These are phyloP conservation scores for Lates calcarifer DNA, from an alignment of 2,113 vertebrate species.

Conservation along the genomic window DNA sequence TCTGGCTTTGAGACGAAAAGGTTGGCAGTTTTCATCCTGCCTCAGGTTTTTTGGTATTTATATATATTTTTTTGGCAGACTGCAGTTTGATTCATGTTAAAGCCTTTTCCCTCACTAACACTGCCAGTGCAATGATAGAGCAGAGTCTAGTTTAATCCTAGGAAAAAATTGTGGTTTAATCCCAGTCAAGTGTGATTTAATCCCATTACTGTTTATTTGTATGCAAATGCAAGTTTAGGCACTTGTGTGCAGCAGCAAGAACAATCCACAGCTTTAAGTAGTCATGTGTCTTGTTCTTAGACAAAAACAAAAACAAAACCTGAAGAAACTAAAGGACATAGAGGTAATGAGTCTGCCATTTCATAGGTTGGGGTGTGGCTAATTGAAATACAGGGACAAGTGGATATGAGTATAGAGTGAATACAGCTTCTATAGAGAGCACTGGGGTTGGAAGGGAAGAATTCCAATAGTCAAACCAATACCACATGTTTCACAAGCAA, in stretches of 20 bases:
- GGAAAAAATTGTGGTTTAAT: conserved; percentile 9
- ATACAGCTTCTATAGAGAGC: too few species aligned
- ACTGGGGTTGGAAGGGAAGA: too few species aligned
- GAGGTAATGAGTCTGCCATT: not conserved
- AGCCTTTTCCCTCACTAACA: not conserved
- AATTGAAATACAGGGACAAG: not conserved
- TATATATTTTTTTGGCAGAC: not conserved
- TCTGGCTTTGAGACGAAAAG: conserved; percentile 2
- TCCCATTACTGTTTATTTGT: conserved; percentile 22
- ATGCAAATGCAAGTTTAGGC: conserved; percentile 5
- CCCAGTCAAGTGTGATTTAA: conserved; percentile 3
- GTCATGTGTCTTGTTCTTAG: not conserved
- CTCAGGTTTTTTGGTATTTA: not conserved
- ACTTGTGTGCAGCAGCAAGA: not conserved
- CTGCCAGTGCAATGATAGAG: not conserved
- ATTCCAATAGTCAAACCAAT: too few species aligned
- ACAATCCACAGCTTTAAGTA: not conserved
- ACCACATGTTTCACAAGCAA: too few species aligned
- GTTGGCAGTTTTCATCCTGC: not conserved
- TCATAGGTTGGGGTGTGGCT: not conserved
- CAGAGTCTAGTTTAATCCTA: conserved; percentile 1
- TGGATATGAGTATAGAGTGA: too few species aligned
- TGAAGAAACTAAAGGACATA: not conserved
- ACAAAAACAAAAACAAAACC: not conserved
- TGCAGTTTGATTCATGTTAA: not conserved